Percentiles rank a stretch among this genome's conserved stretches.
phyloP scores from a whole-genome alignment of 2,888 invertebrate genomes.

The Oxycera nigricornis region DNA sequence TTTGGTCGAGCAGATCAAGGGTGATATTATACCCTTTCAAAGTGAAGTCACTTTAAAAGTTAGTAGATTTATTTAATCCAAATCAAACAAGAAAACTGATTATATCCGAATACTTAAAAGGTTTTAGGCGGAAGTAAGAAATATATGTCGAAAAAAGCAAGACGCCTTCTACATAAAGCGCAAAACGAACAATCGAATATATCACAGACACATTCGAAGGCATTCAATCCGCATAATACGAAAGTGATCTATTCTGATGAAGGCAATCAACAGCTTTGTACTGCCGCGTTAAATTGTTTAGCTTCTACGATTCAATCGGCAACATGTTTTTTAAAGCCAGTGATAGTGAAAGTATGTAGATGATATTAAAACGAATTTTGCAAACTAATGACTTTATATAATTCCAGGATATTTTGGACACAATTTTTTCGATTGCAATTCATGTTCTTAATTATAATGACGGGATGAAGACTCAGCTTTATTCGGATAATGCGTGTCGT shows the following conservation, averaged over 20 bases:
- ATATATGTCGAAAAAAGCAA: constrained; percentile 56
- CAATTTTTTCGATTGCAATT: constrained; percentile 48
- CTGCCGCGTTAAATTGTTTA: constrained; percentile 51
- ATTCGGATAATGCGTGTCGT: constrained; percentile 51
- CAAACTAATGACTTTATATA: neutral
- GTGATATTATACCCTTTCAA: constrained; percentile 52
- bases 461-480: constrained; percentile 44
- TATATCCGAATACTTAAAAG: too few relatives aligned
- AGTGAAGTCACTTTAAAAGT: constrained; percentile 52
- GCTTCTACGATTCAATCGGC: constrained; percentile 49
- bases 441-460: constrained; percentile 22
- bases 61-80: neutral
- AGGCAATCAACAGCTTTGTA: constrained; percentile 50
- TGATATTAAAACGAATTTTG: constrained; percentile 5
- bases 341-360: constrained; percentile 49
- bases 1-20: constrained; percentile 51
- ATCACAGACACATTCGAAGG: constrained; percentile 50
- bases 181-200: constrained; percentile 55
- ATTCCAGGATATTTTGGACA: constrained; percentile 50
- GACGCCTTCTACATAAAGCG: constrained; percentile 54
- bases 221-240: constrained; percentile 47
- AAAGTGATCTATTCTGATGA: constrained; percentile 49
- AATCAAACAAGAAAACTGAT: too few relatives aligned
- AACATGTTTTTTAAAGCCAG: constrained; percentile 50
- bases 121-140: constrained; percentile 53